phyloP scores from a whole-genome alignment of 2,888 invertebrate species.

The Zonitis immaculata region DNA sequence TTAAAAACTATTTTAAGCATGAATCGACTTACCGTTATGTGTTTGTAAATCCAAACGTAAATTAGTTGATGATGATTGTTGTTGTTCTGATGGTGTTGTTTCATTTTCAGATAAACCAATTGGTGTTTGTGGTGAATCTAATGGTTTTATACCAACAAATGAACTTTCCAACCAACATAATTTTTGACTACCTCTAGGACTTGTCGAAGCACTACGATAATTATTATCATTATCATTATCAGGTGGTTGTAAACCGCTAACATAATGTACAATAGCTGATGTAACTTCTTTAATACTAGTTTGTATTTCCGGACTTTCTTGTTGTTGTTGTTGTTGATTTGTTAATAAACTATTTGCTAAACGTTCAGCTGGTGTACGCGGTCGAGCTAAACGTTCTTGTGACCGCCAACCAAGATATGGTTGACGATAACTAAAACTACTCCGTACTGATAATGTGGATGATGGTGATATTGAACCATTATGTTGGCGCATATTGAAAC shows the following conservation, averaged over 20 bases:
- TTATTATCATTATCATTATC: constrained; percentile 31
- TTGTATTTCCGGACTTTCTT: constrained; percentile 62
- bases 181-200: constrained; percentile 62
- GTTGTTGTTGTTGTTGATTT: constrained; percentile 45
- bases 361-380: constrained; percentile 81
- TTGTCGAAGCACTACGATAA: constrained; percentile 39
- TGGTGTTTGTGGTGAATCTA: constrained; percentile 82
- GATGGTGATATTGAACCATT: constrained; percentile 61
- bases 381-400: constrained; percentile 74
- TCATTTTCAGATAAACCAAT: constrained; percentile 43
- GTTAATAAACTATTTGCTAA: constrained; percentile 64
- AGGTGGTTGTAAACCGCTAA: constrained; percentile 64
- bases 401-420: constrained; percentile 87
- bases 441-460: constrained; percentile 62
- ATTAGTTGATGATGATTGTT: constrained; percentile 48
- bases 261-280: constrained; percentile 89
- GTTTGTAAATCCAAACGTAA: constrained; percentile 52
- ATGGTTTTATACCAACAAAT: constrained; percentile 79
- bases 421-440: constrained; percentile 77
- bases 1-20: no score
- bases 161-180: constrained; percentile 91
- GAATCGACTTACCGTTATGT: constrained; percentile 51
- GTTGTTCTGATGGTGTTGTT: constrained; percentile 34
- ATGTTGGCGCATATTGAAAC: constrained; percentile 60
- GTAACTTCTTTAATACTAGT: constrained; percentile 89